Evolutionary conservation across 2,113 vertebrate genomes (phyloP).

Genomic region (Galbula dea): DNA sequence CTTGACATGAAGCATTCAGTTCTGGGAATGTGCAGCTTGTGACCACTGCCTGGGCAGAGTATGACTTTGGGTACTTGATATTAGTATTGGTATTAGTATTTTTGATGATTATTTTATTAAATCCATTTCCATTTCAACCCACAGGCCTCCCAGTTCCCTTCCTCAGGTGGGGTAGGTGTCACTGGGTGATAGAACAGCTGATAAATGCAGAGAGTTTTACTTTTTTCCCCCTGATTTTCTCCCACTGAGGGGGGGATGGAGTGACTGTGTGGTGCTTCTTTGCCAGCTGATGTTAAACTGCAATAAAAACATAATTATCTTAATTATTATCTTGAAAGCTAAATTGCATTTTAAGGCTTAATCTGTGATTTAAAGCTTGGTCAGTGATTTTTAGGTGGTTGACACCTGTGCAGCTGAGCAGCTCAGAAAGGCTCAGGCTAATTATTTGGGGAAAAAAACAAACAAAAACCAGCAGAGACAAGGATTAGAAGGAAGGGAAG

Average conservation of each 20-base stretch:
- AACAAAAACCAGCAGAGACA: not conserved
- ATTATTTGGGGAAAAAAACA: not conserved
- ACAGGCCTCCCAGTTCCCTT: not conserved
- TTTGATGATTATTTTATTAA: not conserved
- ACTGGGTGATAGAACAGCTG: not conserved
- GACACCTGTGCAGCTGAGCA: not conserved
- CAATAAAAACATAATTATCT: not conserved
- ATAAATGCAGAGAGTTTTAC: not conserved
- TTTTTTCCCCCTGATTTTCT: not conserved
- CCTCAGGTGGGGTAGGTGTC: not conserved
- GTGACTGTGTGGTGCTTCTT: not conserved
- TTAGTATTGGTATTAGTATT: too few relatives aligned
- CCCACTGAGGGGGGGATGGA: too few relatives aligned
- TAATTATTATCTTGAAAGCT: not conserved
- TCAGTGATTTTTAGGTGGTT: not conserved
- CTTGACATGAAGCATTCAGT: not conserved
- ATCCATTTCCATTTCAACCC: not conserved
- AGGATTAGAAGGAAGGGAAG: not conserved
- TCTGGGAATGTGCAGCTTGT: not conserved
- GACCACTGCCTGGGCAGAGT: not conserved
- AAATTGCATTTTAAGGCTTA: conserved; percentile 15
- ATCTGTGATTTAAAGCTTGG: not conserved
- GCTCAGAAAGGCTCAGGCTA: not conserved
- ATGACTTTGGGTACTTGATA: not conserved
- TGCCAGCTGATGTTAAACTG: not conserved